Percentiles rank a stretch among this genome's conserved stretches.
These are phyloP conservation scores for Danio albolineatus DNA, from an alignment of 2,797 vertebrate species.

Conservation along the genomic window DNA sequence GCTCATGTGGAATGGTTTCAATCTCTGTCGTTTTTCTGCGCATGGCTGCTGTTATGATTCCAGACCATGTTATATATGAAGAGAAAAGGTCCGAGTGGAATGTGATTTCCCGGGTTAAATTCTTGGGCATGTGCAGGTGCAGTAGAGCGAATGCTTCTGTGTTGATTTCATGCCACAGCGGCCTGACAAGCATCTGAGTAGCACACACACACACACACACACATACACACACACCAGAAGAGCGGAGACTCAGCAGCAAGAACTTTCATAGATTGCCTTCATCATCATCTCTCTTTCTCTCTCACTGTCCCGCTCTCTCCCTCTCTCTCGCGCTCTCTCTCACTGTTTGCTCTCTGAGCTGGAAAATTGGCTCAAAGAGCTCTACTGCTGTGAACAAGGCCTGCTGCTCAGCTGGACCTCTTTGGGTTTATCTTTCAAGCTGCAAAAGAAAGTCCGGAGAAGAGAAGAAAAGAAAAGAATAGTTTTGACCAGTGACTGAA, in stretches of 20 bases:
- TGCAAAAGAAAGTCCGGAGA: conserved; percentile 69
- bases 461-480: conserved; percentile 76
- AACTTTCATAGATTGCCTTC: conserved; percentile 73
- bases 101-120: conserved; percentile 49
- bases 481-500: conserved; percentile 85
- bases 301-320: conserved; percentile 67
- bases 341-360: conserved; percentile 84
- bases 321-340: conserved; percentile 60
- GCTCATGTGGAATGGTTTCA: conserved; percentile 21
- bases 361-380: conserved; percentile 88
- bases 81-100: conserved; percentile 39
- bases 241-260: conserved; percentile 67
- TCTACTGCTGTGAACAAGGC: conserved; percentile 85
- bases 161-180: conserved; percentile 63
- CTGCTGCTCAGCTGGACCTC: conserved; percentile 82
- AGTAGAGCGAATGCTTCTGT: conserved; percentile 53
- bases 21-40: conserved; percentile 26
- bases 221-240: conserved; percentile 55
- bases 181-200: conserved; percentile 63
- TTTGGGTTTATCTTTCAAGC: conserved; percentile 83
- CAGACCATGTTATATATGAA: conserved; percentile 42
- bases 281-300: conserved; percentile 65
- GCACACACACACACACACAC: conserved; percentile 17
- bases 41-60: conserved; percentile 43
- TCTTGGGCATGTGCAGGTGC: conserved; percentile 47